Percentiles rank a stretch among this genome's conserved stretches.
Evolutionary conservation across 2,888 invertebrate species (phyloP).

Genomic region (Epirrhoe tristata): DNA sequence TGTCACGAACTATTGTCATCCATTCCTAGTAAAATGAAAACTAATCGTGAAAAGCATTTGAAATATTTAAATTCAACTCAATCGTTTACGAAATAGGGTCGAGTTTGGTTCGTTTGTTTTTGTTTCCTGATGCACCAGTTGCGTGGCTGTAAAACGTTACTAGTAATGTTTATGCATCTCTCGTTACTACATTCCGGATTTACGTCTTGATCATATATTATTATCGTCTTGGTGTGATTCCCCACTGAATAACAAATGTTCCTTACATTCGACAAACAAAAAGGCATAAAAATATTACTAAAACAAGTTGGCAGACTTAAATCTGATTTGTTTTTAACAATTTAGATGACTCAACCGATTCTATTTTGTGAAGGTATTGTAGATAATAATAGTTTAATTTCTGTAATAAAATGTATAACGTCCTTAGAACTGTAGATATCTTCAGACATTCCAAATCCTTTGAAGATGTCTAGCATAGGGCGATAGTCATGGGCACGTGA

Average conservation of each 20-base stretch:
- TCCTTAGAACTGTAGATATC: no score
- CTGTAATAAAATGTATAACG: no score
- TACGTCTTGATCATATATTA: conserved; percentile 33
- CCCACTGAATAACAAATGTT: not conserved
- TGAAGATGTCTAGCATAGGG: no score
- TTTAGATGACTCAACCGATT: no score
- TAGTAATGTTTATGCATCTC: conserved; percentile 20
- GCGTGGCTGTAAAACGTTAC: conserved; percentile 9
- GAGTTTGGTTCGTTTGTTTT: not conserved
- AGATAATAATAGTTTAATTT: no score
- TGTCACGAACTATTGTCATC: conserved; percentile 9
- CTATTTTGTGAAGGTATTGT: no score
- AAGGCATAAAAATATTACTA: no score
- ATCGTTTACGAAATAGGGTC: conserved; percentile 2
- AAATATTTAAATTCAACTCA: conserved; percentile 4
- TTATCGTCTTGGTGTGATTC: not conserved
- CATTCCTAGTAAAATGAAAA: conserved; percentile 4
- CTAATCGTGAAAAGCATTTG: not conserved
- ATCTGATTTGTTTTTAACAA: no score
- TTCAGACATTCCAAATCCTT: no score
- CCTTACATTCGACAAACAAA: no score
- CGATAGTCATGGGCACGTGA: no score
- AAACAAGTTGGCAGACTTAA: no score
- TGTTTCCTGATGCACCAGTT: conserved; percentile 33
- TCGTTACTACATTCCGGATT: conserved; percentile 19